Evolutionary conservation across 2,888 invertebrate genomes (phyloP).

Genomic region (Cinara cedri): DNA sequence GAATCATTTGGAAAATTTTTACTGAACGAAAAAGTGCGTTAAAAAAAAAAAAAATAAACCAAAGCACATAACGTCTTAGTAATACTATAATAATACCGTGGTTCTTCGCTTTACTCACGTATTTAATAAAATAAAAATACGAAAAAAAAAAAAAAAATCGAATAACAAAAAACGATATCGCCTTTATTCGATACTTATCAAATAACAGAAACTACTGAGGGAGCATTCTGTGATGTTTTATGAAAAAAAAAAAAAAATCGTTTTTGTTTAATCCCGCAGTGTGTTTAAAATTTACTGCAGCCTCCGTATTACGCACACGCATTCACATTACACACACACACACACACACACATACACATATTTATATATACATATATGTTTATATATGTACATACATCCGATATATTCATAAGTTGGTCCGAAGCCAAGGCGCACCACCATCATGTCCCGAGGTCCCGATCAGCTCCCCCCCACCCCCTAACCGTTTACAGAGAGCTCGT

Average conservation of each 20-base stretch:
- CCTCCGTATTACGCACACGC: background rate
- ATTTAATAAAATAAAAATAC: background rate
- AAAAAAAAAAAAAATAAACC: too few relatives aligned
- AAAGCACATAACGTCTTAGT: too few relatives aligned
- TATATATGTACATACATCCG: too few relatives aligned
- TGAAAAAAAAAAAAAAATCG: background rate
- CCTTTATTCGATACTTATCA: constrained; percentile 20
- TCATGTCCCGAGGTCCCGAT: background rate
- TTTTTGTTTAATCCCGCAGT: background rate
- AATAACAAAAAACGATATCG: constrained; percentile 34
- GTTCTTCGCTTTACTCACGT: too few relatives aligned
- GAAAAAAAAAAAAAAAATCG: constrained; percentile 17
- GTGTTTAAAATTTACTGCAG: constrained; percentile 4
- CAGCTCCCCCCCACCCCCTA: background rate
- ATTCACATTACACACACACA: background rate
- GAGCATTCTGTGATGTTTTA: too few relatives aligned
- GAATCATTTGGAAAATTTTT: too few relatives aligned
- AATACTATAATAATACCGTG: too few relatives aligned
- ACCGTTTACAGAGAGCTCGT: background rate
- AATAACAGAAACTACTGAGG: too few relatives aligned
- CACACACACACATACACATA: background rate
- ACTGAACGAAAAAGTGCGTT: too few relatives aligned
- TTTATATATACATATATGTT: too few relatives aligned
- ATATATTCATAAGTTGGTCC: constrained; percentile 55
- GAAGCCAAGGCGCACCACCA: constrained; percentile 41